A percentile compares a stretch with the other conserved stretches of the same genome.
Conservation (phyloP, 1,140 invertebrate genomes). For the Papilio polytes region DNA sequence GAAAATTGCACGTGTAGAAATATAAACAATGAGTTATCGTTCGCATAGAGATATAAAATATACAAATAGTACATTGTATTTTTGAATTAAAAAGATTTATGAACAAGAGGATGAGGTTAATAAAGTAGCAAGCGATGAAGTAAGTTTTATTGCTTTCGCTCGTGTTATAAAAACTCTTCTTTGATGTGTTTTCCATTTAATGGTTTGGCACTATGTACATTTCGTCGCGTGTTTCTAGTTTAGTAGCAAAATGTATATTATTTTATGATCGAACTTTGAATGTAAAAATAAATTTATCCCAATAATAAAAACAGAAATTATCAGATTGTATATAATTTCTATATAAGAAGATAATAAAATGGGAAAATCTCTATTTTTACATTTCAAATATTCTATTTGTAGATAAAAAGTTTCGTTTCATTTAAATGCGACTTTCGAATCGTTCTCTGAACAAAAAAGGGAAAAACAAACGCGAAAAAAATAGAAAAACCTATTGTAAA, state of each 20-base stretch:
- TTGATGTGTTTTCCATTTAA: constrained; percentile 16
- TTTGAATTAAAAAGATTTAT: not conserved
- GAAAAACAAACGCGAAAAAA: no score
- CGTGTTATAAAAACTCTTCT: constrained; percentile 19
- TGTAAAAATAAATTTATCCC: not conserved
- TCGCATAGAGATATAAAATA: not conserved
- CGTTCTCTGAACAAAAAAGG: no score
- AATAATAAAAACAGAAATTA: not conserved
- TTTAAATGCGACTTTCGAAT: no score
- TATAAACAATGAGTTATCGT: not conserved
- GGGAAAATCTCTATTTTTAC: no score
- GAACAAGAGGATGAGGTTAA: constrained; percentile 12
- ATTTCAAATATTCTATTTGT: no score
- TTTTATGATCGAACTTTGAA: not conserved
- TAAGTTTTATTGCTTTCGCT: constrained; percentile 15
- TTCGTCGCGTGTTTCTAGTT: constrained; percentile 16
- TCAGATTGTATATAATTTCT: not conserved
- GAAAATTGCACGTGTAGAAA: no score
- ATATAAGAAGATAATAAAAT: not conserved
- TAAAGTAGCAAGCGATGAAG: constrained; percentile 1
- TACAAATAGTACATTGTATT: not conserved
- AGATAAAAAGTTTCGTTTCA: no score
- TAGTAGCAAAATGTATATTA: not conserved
- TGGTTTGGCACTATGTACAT: constrained; percentile 21
- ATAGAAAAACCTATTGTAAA: no score